Evolutionary conservation across 1,140 invertebrate species (phyloP).

Genomic region (Panagrolaimus sp.): DNA sequence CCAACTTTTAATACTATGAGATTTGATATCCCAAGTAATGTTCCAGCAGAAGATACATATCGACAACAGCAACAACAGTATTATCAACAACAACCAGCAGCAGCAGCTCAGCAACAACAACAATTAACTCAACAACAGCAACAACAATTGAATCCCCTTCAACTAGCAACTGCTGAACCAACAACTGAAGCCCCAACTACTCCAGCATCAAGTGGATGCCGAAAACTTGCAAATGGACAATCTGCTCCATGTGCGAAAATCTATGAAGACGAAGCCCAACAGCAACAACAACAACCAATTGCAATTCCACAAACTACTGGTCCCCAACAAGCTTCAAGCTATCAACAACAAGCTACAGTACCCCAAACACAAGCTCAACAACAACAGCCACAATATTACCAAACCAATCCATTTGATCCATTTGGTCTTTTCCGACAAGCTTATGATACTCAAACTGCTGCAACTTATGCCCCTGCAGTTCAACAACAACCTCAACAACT

Average conservation of each 20-base stretch:
- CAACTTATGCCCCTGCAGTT: background rate
- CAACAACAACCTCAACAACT: conserved; percentile 1
- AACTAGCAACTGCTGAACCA: too few species aligned
- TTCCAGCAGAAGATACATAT: background rate
- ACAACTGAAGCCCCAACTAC: too few species aligned
- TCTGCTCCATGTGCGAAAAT: too few species aligned
- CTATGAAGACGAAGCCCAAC: background rate
- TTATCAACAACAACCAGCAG: background rate
- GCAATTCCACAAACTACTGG: background rate
- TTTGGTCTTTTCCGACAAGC: conserved; percentile 19
- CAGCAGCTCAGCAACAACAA: background rate
- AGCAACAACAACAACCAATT: background rate
- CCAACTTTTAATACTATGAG: background rate
- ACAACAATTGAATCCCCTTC: too few species aligned
- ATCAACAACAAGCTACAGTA: background rate
- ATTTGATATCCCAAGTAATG: background rate
- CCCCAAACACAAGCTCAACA: conserved; percentile 17
- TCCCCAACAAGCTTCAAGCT: background rate
- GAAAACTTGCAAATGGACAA: too few species aligned
- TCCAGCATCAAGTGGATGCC: too few species aligned
- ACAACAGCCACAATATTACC: background rate
- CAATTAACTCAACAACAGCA: too few species aligned
- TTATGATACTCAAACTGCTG: background rate
- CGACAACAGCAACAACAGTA: background rate
- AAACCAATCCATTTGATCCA: conserved; percentile 16